These are phyloP conservation scores for Macroglossus sobrinus DNA, from an alignment of 2,113 vertebrate species.

Conservation along the genomic window DNA sequence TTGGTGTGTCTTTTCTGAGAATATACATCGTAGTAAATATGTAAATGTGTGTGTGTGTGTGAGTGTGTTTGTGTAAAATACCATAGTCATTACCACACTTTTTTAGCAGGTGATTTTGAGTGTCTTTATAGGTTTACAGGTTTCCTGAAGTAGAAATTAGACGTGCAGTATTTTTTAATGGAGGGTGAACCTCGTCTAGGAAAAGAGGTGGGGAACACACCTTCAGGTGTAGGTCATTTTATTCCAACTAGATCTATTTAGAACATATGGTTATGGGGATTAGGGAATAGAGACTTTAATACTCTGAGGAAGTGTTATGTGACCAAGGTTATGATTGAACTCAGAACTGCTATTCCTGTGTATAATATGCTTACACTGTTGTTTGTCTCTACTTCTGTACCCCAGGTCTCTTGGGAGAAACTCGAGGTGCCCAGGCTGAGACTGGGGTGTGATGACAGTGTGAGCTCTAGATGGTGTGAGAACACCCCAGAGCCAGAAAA, in stretches of 20 bases:
- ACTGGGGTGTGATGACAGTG: background rate
- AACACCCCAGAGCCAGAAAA: conserved; percentile 32
- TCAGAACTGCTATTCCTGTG: background rate
- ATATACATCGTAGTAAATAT: background rate
- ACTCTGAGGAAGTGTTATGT: background rate
- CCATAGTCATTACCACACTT: background rate
- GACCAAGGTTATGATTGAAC: background rate
- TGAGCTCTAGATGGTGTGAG: conserved; percentile 58
- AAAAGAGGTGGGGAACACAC: background rate
- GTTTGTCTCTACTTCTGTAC: conserved; percentile 15
- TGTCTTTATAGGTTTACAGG: background rate
- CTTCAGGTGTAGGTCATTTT: background rate
- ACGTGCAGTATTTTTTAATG: background rate
- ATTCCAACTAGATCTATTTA: background rate
- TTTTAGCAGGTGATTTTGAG: background rate
- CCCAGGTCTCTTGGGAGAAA: conserved; percentile 36
- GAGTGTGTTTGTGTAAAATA: no score
- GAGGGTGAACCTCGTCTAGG: background rate
- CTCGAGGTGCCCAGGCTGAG: background rate
- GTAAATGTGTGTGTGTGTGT: background rate
- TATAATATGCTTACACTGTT: background rate
- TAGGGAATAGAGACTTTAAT: background rate
- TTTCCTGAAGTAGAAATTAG: background rate
- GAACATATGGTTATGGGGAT: background rate
- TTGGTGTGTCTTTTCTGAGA: background rate